Percentiles rank a stretch among this genome's conserved stretches.
Conservation (phyloP, 1,140 invertebrate species). For the Cyphomyrmex costatus region DNA sequence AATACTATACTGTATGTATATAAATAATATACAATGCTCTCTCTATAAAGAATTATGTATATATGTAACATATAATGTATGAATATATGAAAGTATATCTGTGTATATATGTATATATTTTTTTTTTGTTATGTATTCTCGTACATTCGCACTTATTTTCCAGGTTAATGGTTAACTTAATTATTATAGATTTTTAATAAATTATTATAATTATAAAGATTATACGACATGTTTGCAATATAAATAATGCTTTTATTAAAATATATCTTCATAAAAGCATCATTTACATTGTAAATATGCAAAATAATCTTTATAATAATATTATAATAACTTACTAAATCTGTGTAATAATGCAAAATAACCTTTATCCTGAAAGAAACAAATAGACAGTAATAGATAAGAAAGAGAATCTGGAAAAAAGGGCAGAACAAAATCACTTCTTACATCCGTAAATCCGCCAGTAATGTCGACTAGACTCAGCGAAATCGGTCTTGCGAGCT, state of each 20-base stretch:
- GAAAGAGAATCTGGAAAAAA: background rate
- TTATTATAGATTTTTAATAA: no score
- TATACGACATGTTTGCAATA: no score
- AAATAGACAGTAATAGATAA: background rate
- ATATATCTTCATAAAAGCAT: background rate
- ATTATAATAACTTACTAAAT: background rate
- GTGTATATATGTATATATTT: no score
- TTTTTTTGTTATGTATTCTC: background rate
- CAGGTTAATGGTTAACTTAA: no score
- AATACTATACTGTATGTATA: background rate
- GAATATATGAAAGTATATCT: no score
- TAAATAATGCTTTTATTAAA: no score
- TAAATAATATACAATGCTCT: no score
- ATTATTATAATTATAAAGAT: no score
- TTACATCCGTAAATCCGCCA: slow-evolving; percentile 58
- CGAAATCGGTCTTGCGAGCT: slow-evolving; percentile 67
- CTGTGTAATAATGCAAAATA: no score
- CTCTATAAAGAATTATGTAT: background rate
- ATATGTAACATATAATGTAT: background rate
- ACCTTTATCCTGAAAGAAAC: background rate
- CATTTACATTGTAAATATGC: background rate
- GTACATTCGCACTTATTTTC: background rate
- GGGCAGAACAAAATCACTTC: slow-evolving; percentile 32
- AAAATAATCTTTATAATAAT: background rate
- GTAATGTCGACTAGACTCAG: slow-evolving; percentile 66